A percentile compares a stretch with the other conserved stretches of the same genome.
Evolutionary conservation across 2,113 vertebrate species (phyloP).

Genomic region (Oryzias woworae): DNA sequence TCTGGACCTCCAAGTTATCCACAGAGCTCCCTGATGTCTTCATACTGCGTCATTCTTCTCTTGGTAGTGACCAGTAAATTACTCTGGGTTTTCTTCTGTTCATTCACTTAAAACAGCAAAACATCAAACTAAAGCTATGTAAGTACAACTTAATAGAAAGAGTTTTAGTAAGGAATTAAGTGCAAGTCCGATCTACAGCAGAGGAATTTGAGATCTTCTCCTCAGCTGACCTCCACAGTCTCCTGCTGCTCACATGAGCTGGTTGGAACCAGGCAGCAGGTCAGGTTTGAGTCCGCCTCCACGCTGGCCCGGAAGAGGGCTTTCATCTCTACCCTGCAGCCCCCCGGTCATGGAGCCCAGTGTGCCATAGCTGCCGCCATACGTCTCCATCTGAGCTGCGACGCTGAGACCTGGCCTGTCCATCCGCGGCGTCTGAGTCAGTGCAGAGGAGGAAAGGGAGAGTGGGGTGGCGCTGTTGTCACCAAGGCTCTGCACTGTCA

Average conservation of each 20-base stretch:
- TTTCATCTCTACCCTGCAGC: constrained; percentile 26
- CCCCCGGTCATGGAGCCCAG: constrained; percentile 36
- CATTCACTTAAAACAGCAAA: too few species aligned
- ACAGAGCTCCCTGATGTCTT: too few species aligned
- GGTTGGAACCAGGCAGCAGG: constrained; percentile 18
- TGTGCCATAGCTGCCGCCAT: constrained; percentile 23
- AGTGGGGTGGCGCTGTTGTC: constrained; percentile 58
- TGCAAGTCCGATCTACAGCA: background rate
- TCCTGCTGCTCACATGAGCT: constrained; percentile 1
- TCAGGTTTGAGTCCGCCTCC: constrained; percentile 17
- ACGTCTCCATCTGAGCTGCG: constrained; percentile 16
- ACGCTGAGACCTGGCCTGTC: constrained; percentile 25
- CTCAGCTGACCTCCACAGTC: background rate
- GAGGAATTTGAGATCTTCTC: background rate
- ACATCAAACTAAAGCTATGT: too few species aligned
- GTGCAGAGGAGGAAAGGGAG: constrained; percentile 23
- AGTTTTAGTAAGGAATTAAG: background rate
- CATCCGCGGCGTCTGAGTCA: constrained; percentile 27
- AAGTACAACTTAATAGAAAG: too few species aligned
- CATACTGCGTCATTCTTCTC: too few species aligned
- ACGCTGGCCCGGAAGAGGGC: constrained; percentile 3
- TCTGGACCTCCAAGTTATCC: too few species aligned
- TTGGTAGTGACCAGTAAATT: too few species aligned
- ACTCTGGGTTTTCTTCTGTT: too few species aligned
- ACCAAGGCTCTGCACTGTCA: constrained; percentile 50